Conservation (phyloP, 2,113 vertebrate species). For the Forbesichthys papilliferus region DNA sequence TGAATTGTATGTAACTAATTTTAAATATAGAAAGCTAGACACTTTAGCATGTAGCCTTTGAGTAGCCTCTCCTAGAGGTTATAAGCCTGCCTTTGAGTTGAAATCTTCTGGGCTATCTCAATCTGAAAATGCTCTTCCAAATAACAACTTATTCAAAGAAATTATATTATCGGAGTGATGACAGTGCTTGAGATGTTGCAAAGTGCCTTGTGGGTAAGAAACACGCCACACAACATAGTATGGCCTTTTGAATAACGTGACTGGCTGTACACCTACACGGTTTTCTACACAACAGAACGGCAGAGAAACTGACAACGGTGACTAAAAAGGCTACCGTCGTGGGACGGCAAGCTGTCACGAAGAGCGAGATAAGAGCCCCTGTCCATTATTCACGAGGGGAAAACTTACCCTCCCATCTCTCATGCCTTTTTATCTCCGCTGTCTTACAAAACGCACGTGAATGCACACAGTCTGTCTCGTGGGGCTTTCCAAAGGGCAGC, state of each 20-base stretch:
- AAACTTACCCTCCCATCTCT: conserved; percentile 27
- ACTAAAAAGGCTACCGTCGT: background rate
- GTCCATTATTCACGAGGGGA: conserved; percentile 44
- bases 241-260: background rate
- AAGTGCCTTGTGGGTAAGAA: background rate
- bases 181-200: conserved; percentile 26
- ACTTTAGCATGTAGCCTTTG: too few species aligned
- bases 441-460: conserved; percentile 12
- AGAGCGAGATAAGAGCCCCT: conserved; percentile 7
- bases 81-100: background rate
- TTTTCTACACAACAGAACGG: background rate
- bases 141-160: background rate
- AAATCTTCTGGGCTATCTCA: background rate
- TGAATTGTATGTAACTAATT: too few species aligned
- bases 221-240: background rate
- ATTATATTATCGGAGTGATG: conserved; percentile 15
- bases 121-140: background rate
- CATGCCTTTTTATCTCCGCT: background rate
- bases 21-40: too few species aligned
- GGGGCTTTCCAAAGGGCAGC: background rate
- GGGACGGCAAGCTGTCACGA: background rate
- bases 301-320: background rate
- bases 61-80: too few species aligned
- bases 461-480: conserved; percentile 14
- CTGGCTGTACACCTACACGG: background rate